A percentile compares a stretch with the other conserved stretches of the same genome.
phyloP scores from a whole-genome alignment of 2,888 invertebrate genomes.

The Ormyrus nitidulus region DNA sequence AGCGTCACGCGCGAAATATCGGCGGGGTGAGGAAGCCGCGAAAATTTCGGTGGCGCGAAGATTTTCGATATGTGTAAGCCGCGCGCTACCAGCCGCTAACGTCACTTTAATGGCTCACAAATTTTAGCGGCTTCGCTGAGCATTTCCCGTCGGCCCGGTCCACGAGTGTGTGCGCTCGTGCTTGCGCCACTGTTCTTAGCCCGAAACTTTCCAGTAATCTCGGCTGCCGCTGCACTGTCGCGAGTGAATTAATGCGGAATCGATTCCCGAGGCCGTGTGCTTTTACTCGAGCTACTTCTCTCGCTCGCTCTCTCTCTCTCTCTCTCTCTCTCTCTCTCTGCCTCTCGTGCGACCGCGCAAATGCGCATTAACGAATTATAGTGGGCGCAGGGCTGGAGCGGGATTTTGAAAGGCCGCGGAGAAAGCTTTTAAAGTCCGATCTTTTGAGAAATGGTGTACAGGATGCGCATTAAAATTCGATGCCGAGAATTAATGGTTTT shows the following conservation, averaged over 20 bases:
- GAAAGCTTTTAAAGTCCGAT: conserved; percentile 12
- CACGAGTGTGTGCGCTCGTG: neutral
- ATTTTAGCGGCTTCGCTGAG: conserved; percentile 53
- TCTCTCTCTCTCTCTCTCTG: too few species aligned
- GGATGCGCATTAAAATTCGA: neutral
- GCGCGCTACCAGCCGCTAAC: conserved; percentile 12
- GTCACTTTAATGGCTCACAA: conserved; percentile 61
- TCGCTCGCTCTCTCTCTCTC: too few species aligned
- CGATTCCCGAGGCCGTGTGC: conserved; percentile 45
- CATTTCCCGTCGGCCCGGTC: conserved; percentile 15
- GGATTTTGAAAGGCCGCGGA: conserved; percentile 9
- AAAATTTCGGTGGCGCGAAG: too few species aligned
- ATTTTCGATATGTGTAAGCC: conserved; percentile 8
- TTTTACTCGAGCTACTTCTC: too few species aligned
- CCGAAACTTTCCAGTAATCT: conserved; percentile 60
- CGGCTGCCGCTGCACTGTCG: conserved; percentile 42
- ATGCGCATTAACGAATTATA: conserved; percentile 38
- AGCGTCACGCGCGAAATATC: too few species aligned
- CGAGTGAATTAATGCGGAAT: conserved; percentile 57
- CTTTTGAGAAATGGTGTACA: conserved; percentile 8
- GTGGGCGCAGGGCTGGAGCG: neutral
- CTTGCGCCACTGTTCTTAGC: conserved; percentile 12
- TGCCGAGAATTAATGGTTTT: too few species aligned
- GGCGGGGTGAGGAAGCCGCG: too few species aligned
- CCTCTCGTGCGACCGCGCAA: conserved; percentile 8